Evolutionary conservation across 2,797 vertebrate species (phyloP), one percentile per base, ranked within the genome.

Genomic region (Pseudocheirus occidentalis): DNA sequence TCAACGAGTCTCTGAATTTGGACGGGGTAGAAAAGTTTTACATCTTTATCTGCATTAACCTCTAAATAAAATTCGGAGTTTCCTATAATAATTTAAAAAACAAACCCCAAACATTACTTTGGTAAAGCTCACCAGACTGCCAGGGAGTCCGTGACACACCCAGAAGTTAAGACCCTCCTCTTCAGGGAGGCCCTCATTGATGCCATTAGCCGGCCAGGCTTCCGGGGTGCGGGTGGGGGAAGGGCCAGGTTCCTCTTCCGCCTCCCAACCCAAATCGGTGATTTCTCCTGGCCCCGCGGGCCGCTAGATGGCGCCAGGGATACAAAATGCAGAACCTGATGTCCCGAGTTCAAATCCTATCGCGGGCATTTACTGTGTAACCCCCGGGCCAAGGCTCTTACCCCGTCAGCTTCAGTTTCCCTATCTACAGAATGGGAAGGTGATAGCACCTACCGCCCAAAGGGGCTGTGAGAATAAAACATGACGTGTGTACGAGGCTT

Each of bases 351-450:
- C 66, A 73, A 40, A 46, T 10, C n/a, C 66, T 0, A 0, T 10
- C 28, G 9, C 18, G 18, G 13, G 62, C 62, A 9, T 11, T 73
- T 21, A 21, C 16, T 40, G 5, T 6, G 16, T 40, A 34, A 66
- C 5, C 5, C 59, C n/a, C n/a, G 6, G 16, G 16, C 0, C 53
- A 11, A 4, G 34, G 4, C 18, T 6, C 0, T 66, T 14, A n/a
- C 16, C 0, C 16, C 5, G 5, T 5, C n/a, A 7, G 73, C 73
- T 18, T 46, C n/a, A 46, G 73, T 46, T 24, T 81, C 9, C 21
- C 40, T 9, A 7, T 40, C n/a, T 46, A n/a, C 24, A 46, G 40
- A 46, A 27, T 11, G 73, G 73, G 66, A 81, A 40, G 18, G 34
- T 5, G 31, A 73, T 4, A 40, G 16, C n/a, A 40, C n/a, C n/a